phyloP scores from a whole-genome alignment of 2,888 invertebrate species.

The Mongoloraphidia duomilia region DNA sequence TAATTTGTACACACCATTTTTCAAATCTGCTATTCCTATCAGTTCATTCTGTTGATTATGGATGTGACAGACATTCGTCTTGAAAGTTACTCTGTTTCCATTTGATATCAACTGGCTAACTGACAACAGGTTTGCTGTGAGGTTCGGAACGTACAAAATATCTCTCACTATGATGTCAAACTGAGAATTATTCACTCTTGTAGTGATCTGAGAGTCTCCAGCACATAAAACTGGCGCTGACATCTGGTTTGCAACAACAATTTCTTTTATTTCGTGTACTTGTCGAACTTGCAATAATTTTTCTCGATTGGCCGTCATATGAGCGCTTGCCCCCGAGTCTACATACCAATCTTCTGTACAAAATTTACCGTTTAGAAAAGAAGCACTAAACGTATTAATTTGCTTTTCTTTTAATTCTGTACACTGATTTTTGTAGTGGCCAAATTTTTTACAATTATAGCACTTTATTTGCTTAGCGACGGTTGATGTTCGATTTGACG shows the following conservation, averaged over 20 bases:
- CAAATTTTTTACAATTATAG: slow-evolving; percentile 2
- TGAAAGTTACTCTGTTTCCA: background rate
- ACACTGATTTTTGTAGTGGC: slow-evolving; percentile 6
- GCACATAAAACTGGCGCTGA: slow-evolving; percentile 14
- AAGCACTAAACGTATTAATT: background rate
- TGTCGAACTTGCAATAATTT: background rate
- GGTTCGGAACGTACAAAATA: slow-evolving; percentile 2
- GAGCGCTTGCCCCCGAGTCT: no score
- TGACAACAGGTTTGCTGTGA: slow-evolving; percentile 2
- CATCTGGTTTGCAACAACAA: slow-evolving; percentile 11
- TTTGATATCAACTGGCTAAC: no score
- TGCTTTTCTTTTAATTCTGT: background rate
- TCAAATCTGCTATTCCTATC: no score
- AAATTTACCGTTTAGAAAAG: background rate
- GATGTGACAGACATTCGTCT: background rate
- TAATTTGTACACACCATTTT: no score
- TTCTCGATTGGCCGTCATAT: slow-evolving; percentile 1
- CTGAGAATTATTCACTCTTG: background rate
- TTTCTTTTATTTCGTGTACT: no score
- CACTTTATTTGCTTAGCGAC: background rate
- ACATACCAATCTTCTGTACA: background rate
- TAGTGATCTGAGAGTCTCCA: no score
- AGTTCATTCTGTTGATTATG: background rate
- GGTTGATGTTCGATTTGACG: background rate
- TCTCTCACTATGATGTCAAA: background rate